phyloP scores from a whole-genome alignment of 2,888 invertebrate genomes.

The Himalopsyche tibetana region DNA sequence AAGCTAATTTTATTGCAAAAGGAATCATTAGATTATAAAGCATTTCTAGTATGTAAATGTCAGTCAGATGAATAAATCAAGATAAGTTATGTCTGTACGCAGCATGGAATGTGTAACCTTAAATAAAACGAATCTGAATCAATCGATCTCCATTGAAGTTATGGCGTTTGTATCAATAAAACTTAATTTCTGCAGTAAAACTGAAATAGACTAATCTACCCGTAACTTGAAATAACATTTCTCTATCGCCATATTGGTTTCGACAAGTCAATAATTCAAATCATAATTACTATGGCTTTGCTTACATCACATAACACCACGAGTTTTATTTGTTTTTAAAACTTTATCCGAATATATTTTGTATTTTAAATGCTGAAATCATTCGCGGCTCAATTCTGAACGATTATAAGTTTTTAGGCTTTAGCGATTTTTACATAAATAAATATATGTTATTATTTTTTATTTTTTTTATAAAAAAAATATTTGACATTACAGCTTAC shows the following conservation, averaged over 20 bases:
- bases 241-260: background rate
- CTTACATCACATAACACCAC: no score
- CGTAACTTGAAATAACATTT: conserved; percentile 1
- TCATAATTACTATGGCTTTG: no score
- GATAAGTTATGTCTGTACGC: background rate
- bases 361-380: no score
- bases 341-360: no score
- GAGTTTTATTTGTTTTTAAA: no score
- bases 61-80: background rate
- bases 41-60: background rate
- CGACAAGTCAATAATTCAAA: background rate
- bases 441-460: no score
- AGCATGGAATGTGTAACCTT: background rate
- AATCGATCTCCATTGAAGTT: background rate
- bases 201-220: background rate
- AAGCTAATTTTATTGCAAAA: no score
- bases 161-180: conserved; percentile 9
- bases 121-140: background rate
- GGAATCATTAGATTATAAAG: background rate
- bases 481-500: no score
- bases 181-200: background rate
- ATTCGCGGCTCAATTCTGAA: no score
- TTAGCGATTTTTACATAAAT: no score
- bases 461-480: no score
- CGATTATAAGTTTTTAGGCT: no score